Evolutionary conservation across 2,888 invertebrate species (phyloP).

Genomic region (Tinea pellionella): DNA sequence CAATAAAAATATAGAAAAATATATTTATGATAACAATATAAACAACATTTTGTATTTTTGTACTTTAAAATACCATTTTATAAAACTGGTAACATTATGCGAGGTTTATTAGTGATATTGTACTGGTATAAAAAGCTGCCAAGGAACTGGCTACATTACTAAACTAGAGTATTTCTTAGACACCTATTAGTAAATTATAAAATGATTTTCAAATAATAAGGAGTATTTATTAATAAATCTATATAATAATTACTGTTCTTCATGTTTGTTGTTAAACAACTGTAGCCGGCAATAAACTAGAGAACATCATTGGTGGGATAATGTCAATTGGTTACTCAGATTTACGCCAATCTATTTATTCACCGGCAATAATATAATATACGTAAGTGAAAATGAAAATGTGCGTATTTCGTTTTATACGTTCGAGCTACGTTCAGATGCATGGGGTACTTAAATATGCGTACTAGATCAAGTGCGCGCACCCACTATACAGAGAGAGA

Average conservation of each 20-base stretch:
- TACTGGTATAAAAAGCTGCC: neutral
- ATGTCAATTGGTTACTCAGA: too few relatives aligned
- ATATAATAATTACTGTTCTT: neutral
- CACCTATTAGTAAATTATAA: slow-evolving; percentile 2
- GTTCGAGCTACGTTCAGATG: too few relatives aligned
- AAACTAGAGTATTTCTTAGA: neutral
- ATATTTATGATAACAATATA: neutral
- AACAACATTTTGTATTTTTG: neutral
- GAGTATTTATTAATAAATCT: slow-evolving; percentile 3
- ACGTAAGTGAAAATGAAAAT: too few relatives aligned
- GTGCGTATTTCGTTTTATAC: too few relatives aligned
- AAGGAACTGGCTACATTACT: neutral
- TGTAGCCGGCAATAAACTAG: neutral
- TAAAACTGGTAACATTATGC: slow-evolving; percentile 1
- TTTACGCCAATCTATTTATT: too few relatives aligned
- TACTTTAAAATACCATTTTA: neutral
- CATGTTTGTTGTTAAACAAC: too few relatives aligned
- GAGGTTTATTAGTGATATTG: neutral
- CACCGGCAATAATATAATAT: too few relatives aligned
- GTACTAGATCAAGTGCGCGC: too few relatives aligned
- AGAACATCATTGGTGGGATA: too few relatives aligned
- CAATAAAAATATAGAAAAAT: neutral
- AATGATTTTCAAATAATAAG: neutral
- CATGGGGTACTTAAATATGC: too few relatives aligned
- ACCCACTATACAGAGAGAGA: too few relatives aligned